phyloP scores from a whole-genome alignment of 2,888 invertebrate genomes.

The Spicauda simplicius region DNA sequence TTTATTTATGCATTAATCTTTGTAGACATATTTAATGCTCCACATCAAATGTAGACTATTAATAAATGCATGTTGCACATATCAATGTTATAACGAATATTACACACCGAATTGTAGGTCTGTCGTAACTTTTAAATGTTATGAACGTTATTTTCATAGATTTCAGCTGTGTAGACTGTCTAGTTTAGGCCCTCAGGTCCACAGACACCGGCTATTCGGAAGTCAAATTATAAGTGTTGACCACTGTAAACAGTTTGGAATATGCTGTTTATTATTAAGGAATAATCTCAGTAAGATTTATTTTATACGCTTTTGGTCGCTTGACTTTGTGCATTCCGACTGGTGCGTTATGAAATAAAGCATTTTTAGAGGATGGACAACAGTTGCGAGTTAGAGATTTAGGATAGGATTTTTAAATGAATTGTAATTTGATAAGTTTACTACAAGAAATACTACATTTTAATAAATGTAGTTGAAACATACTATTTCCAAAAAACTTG shows the following conservation, averaged over 20 bases:
- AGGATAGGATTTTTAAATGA: constrained; percentile 14
- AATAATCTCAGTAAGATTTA: constrained; percentile 77
- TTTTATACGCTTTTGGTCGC: constrained; percentile 78
- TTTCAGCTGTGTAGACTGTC: constrained; percentile 22
- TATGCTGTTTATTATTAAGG: constrained; percentile 55
- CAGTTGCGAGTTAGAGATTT: constrained; percentile 16
- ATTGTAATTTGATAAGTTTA: constrained; percentile 28
- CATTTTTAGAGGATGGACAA: constrained; percentile 16
- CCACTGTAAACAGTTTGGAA: constrained; percentile 44
- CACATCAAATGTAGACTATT: constrained; percentile 30
- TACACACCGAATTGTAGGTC: constrained; percentile 24
- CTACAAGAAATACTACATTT: background rate
- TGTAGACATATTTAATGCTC: constrained; percentile 15
- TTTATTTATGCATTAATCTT: constrained; percentile 15
- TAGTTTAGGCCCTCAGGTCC: constrained; percentile 28
- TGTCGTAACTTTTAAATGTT: constrained; percentile 21
- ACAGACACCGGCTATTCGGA: background rate
- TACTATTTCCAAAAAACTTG: no score
- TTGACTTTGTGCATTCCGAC: constrained; percentile 80
- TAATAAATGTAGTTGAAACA: no score
- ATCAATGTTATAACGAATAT: constrained; percentile 26
- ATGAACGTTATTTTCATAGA: constrained; percentile 21
- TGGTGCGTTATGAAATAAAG: constrained; percentile 65
- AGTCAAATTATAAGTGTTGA: constrained; percentile 23
- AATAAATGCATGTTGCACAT: constrained; percentile 34